Evolutionary conservation across 2,113 vertebrate species (phyloP).

Genomic region (Cichladusa arquata): DNA sequence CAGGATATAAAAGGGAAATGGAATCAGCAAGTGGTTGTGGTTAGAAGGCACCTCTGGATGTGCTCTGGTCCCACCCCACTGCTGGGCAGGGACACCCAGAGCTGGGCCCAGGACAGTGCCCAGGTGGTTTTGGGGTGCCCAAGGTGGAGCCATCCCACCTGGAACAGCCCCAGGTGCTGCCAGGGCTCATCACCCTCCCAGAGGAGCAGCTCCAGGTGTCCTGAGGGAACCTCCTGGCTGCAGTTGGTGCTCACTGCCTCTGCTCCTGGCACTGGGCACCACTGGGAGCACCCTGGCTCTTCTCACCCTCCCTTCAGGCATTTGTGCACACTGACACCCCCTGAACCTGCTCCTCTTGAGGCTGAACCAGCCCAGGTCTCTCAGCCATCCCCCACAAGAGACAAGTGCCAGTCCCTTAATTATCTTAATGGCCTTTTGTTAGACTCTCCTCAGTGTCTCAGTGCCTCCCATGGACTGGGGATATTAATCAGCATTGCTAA

Average conservation of each 20-base stretch:
- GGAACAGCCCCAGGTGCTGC: background rate
- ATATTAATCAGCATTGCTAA: background rate
- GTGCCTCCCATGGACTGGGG: background rate
- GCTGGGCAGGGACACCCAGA: background rate
- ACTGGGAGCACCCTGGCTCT: background rate
- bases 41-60: background rate
- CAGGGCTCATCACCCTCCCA: background rate
- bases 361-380: background rate
- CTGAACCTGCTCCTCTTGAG: background rate
- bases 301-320: background rate
- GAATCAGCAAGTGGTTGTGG: background rate
- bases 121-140: background rate
- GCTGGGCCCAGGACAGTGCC: background rate
- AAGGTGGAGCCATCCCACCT: background rate
- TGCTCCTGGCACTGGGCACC: background rate
- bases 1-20: background rate
- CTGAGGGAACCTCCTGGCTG: background rate
- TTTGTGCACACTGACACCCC: background rate
- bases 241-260: background rate
- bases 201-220: background rate
- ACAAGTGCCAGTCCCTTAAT: background rate
- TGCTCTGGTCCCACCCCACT: background rate
- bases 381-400: background rate
- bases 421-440: background rate
- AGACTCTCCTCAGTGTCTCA: background rate